Base-by-base conservation (phyloP, 64 coral and sea anemone genomes). In the Porites lutea region DNA sequence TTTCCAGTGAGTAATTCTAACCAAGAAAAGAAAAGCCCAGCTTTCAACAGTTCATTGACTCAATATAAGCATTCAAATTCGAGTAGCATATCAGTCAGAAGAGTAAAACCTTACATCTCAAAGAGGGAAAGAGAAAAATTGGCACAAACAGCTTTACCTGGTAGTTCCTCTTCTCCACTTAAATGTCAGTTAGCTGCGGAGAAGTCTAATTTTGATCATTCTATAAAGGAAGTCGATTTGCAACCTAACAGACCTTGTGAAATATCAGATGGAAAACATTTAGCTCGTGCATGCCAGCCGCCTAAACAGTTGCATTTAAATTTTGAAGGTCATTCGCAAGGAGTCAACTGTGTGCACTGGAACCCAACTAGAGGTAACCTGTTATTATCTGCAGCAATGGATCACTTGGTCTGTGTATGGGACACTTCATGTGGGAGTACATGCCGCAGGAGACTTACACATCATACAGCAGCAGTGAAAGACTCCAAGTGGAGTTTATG, bases 371-470 rank as follows among this genome's bases (percentile, higher is more conserved):
- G 60, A 21, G 70, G 43, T 49, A 93, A 98, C 79, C 62, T 98
- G 77, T 88, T 98, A 12, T 49, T 94, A 8, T 91, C 97, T 13
- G 93, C 93, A 8, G 93, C 97, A 52, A 96, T 98, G 97, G 97
- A 98, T 76, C 69, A 89, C 12, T 59, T 68, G 27, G 91, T 98
- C 4, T 79, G 82, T 49, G 61, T 98, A 16, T 96, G 97, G 97
- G 91, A 98, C 79, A 86, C 88, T 46, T 37, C 82, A 21, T 61
- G n/a, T 65, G 88, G 71, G 37, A 76, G 60, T 14, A 15, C 18
- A 14, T 91, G 94, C 86, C 5, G 72, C 20, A 81, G 52, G 16
- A 83, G 68, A 50, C 70, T 95, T 10, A 98, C 63, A 10, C 69
- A 57, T 37, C 97, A 98, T 79, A 21, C 59, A 46, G 91, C 83